Percentiles rank a stretch among this genome's conserved stretches.
Conservation (phyloP, 2,113 vertebrate species). For the zebrafish (Danio rerio) region GRCz12tu NC_133191.1:36695001-36695500, state of each 20-base stretch:
- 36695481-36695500: not conserved
- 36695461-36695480: not conserved
- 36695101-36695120: slow-evolving; percentile 66
- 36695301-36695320: slow-evolving; percentile 44
- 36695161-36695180: slow-evolving; percentile 57
- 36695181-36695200: slow-evolving; percentile 58
- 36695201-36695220: slow-evolving; percentile 40
- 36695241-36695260: slow-evolving; percentile 53
- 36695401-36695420: slow-evolving; percentile 13
- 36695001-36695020: slow-evolving; percentile 82
- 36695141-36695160: slow-evolving; percentile 49
- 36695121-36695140: slow-evolving; percentile 50
- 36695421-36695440: slow-evolving; percentile 25
- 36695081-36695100: slow-evolving; percentile 73
- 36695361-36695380: slow-evolving; percentile 15
- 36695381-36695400: slow-evolving; percentile 13
- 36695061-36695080: slow-evolving; percentile 81
- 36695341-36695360: slow-evolving; percentile 24
- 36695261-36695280: slow-evolving; percentile 58
- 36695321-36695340: slow-evolving; percentile 29
- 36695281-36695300: slow-evolving; percentile 63
- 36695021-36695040: slow-evolving; percentile 74
- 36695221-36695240: slow-evolving; percentile 52
- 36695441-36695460: not conserved
- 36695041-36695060: slow-evolving; percentile 81